Evolutionary conservation across 2,888 invertebrate species (phyloP).

Genomic region (Hoplodrina ambigua): DNA sequence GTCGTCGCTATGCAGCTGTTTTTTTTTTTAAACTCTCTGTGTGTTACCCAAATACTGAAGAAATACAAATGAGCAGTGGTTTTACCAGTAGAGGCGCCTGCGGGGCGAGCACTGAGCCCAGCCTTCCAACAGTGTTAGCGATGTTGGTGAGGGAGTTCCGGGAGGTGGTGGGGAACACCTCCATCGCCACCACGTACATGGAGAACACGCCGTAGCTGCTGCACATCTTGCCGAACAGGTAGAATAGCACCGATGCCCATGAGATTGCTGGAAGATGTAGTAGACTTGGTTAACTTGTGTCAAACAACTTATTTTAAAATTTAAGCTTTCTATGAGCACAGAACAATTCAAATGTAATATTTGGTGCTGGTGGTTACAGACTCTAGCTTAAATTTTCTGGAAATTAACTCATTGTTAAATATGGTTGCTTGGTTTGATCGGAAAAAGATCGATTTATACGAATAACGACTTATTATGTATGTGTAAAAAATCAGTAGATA

Average conservation of each 20-base stretch:
- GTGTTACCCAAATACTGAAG: too few species aligned
- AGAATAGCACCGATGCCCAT: slow-evolving; percentile 87
- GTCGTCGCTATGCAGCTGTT: too few species aligned
- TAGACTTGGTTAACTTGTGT: not conserved
- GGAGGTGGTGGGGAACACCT: slow-evolving; percentile 93
- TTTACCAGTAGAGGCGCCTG: slow-evolving; percentile 92
- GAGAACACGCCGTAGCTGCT: slow-evolving; percentile 92
- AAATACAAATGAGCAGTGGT: not conserved
- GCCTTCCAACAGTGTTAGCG: slow-evolving; percentile 92
- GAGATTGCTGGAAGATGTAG: slow-evolving; percentile 73
- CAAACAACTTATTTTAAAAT: not conserved
- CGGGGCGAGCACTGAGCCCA: slow-evolving; percentile 92
- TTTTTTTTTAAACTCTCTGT: too few species aligned
- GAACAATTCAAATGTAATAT: not conserved
- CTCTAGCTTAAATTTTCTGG: too few species aligned
- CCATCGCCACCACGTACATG: slow-evolving; percentile 92
- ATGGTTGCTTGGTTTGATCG: too few species aligned
- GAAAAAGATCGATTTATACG: too few species aligned
- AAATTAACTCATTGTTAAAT: too few species aligned
- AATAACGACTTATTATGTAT: too few species aligned
- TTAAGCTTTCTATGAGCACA: too few species aligned
- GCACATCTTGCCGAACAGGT: slow-evolving; percentile 92
- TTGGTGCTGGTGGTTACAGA: too few species aligned
- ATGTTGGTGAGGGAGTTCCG: slow-evolving; percentile 92
- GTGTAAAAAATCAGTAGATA: too few species aligned